phyloP scores from a whole-genome alignment of 2,888 invertebrate genomes.

The Apomyelois bistriatella region DNA sequence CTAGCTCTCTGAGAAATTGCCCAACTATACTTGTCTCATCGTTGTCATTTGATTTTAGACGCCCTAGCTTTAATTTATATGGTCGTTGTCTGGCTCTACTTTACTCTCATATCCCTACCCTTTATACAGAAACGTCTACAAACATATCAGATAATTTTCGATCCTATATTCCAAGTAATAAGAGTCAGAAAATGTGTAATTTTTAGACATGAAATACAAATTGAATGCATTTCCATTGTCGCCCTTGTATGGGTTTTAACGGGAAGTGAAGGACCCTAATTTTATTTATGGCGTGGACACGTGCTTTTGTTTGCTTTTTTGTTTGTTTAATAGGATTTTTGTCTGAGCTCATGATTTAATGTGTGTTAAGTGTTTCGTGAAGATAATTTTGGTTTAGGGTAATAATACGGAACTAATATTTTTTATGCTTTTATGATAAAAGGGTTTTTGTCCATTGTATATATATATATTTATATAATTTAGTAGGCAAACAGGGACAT shows the following conservation, averaged over 20 bases:
- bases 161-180: not conserved
- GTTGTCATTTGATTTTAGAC: slow-evolving; percentile 26
- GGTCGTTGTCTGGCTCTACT: slow-evolving; percentile 51
- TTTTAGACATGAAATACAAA: slow-evolving; percentile 41
- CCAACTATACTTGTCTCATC: not conserved
- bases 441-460: too few relatives aligned
- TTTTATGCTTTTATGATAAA: too few relatives aligned
- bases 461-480: too few relatives aligned
- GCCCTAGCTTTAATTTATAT: slow-evolving; percentile 63
- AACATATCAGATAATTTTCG: not conserved
- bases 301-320: slow-evolving; percentile 42
- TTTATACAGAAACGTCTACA: slow-evolving; percentile 30
- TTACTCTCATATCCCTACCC: slow-evolving; percentile 35
- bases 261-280: slow-evolving; percentile 52
- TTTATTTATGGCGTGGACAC: slow-evolving; percentile 67
- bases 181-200: not conserved
- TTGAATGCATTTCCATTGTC: slow-evolving; percentile 53
- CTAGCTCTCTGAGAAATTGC: not conserved
- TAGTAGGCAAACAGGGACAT: too few relatives aligned
- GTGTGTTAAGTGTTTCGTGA: slow-evolving; percentile 5
- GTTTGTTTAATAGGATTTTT: slow-evolving; percentile 12
- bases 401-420: not conserved
- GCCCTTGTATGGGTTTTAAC: slow-evolving; percentile 41
- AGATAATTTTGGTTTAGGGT: slow-evolving; percentile 7
- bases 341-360: slow-evolving; percentile 13